A percentile compares a stretch with the other conserved stretches of the same genome.
phyloP scores from a whole-genome alignment of 2,888 invertebrate genomes.

The Machimus rusticus region DNA sequence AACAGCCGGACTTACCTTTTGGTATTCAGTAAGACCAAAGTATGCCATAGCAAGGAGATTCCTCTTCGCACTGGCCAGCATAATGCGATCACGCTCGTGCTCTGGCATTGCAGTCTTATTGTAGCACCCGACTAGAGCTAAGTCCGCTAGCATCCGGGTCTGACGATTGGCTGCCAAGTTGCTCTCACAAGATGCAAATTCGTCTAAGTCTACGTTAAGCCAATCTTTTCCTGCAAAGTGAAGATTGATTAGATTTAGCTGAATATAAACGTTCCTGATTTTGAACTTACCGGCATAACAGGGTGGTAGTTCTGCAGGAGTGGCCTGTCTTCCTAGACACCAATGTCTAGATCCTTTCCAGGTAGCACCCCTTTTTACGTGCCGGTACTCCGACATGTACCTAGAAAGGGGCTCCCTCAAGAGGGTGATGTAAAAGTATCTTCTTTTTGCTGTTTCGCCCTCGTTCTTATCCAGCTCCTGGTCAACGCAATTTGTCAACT shows the following conservation, averaged over 20 bases:
- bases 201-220: slow-evolving; percentile 87
- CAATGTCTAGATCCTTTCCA: slow-evolving; percentile 87
- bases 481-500: slow-evolving; percentile 91
- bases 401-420: slow-evolving; percentile 91
- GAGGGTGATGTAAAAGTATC: slow-evolving; percentile 96
- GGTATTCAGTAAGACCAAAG: slow-evolving; percentile 95
- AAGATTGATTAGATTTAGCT: background rate
- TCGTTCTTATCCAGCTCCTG: slow-evolving; percentile 90
- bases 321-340: slow-evolving; percentile 79
- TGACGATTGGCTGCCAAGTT: slow-evolving; percentile 97
- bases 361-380: slow-evolving; percentile 95
- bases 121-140: slow-evolving; percentile 95
- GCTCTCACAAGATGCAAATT: slow-evolving; percentile 89
- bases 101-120: slow-evolving; percentile 80
- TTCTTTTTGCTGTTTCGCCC: slow-evolving; percentile 78
- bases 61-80: slow-evolving; percentile 93
- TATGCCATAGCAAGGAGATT: slow-evolving; percentile 96
- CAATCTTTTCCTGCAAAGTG: slow-evolving; percentile 72
- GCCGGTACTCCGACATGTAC: slow-evolving; percentile 96
- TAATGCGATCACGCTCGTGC: slow-evolving; percentile 79
- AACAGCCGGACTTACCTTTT: slow-evolving; percentile 71
- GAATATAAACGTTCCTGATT: background rate
- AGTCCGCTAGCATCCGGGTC: slow-evolving; percentile 96
- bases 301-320: slow-evolving; percentile 81
- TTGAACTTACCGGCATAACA: slow-evolving; percentile 68